Conservation (phyloP, 2,888 invertebrate genomes). For the Ophion costatus region DNA sequence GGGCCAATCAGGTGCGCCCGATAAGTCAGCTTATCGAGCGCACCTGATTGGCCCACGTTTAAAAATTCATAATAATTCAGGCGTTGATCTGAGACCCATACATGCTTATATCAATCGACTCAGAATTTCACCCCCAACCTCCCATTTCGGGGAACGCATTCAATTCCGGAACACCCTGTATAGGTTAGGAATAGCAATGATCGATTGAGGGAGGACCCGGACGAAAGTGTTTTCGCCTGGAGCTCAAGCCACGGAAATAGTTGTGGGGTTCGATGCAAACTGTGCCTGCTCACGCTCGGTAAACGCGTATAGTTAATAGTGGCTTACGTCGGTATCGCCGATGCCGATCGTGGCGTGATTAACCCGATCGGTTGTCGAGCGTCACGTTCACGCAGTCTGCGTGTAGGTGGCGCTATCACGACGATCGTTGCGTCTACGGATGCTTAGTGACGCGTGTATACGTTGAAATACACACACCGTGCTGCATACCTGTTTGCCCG, state of each 20-base stretch:
- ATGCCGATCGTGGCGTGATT: conserved; percentile 74
- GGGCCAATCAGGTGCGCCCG: no score
- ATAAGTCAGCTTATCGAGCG: no score
- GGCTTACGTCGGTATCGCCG: conserved; percentile 71
- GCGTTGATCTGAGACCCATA: no score
- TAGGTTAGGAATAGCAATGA: neutral
- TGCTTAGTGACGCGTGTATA: conserved; percentile 31
- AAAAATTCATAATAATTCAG: no score
- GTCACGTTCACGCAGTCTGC: conserved; percentile 59
- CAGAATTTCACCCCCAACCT: no score
- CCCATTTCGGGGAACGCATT: no score
- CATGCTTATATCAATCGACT: no score
- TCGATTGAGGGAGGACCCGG: conserved; percentile 23
- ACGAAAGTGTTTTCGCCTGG: conserved; percentile 44
- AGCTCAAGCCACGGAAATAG: conserved; percentile 44
- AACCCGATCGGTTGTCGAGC: conserved; percentile 76
- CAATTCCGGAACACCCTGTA: no score
- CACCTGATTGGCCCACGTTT: no score
- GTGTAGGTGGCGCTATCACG: conserved; percentile 47
- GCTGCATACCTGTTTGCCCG: neutral
- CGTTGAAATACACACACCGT: conserved; percentile 7
- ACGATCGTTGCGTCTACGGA: conserved; percentile 28
- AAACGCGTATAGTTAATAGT: conserved; percentile 41
- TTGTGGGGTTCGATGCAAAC: conserved; percentile 49
- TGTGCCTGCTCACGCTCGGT: conserved; percentile 53